phyloP scores from a whole-genome alignment of 2,113 vertebrate species.

The Paedocypris sp. region DNA sequence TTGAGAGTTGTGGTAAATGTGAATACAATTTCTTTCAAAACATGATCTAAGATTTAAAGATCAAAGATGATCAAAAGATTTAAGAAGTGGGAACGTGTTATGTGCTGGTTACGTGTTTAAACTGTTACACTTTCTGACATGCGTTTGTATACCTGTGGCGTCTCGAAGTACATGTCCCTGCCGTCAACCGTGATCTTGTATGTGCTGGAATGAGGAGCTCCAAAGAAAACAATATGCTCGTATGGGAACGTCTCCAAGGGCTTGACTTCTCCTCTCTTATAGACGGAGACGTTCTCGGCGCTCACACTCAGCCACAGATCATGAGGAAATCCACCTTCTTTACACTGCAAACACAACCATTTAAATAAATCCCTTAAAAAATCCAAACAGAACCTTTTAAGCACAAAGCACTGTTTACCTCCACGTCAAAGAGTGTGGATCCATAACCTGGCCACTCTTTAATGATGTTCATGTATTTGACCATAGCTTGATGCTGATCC shows the following conservation, averaged over 20 bases:
- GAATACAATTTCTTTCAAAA: too few species aligned
- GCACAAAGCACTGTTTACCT: conserved; percentile 69
- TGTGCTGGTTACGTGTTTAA: too few species aligned
- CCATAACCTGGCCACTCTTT: conserved; percentile 87
- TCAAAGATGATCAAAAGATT: too few species aligned
- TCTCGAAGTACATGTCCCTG: conserved; percentile 87
- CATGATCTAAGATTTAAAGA: too few species aligned
- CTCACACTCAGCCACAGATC: conserved; percentile 85
- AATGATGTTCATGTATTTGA: conserved; percentile 81
- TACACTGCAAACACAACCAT: conserved; percentile 79
- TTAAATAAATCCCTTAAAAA: too few species aligned
- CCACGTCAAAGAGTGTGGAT: conserved; percentile 83
- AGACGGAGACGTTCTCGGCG: conserved; percentile 79
- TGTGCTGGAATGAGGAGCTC: conserved; percentile 74
- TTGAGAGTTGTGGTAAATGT: too few species aligned
- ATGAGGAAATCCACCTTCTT: conserved; percentile 84
- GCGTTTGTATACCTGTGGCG: conserved; percentile 64
- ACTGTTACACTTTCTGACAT: neutral
- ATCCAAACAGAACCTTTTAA: too few species aligned
- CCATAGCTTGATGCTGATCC: conserved; percentile 83
- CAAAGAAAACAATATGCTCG: conserved; percentile 85
- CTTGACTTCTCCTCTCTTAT: conserved; percentile 79
- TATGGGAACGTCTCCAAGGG: conserved; percentile 84
- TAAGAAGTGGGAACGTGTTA: too few species aligned
- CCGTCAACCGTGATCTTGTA: conserved; percentile 90